Evolutionary conservation across 2,113 vertebrate genomes (phyloP).

Genomic region (Tautogolabrus adspersus): DNA sequence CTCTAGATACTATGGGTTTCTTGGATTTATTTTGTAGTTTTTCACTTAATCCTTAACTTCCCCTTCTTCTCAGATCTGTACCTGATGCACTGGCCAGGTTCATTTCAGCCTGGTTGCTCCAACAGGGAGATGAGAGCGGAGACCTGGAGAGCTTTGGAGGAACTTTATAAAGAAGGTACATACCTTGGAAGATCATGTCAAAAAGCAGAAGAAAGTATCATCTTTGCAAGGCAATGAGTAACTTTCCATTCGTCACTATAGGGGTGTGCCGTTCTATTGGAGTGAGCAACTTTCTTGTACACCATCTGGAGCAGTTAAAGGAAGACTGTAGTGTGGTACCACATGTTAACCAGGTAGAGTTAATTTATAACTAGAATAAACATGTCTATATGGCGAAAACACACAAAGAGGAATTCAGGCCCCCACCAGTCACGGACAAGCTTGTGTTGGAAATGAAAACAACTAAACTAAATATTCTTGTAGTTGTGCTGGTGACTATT

Average conservation of each 20-base stretch:
- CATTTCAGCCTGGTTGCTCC: slow-evolving; percentile 65
- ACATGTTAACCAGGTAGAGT: slow-evolving; percentile 84
- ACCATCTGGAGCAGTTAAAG: slow-evolving; percentile 86
- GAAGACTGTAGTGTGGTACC: slow-evolving; percentile 82
- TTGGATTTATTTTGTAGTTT: background rate
- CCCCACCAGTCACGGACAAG: background rate
- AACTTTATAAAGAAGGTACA: slow-evolving; percentile 82
- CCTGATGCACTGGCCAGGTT: slow-evolving; percentile 86
- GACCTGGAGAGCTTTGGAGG: slow-evolving; percentile 83
- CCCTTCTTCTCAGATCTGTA: slow-evolving; percentile 84
- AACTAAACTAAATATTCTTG: background rate
- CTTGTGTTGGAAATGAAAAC: background rate
- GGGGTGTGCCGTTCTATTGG: slow-evolving; percentile 85
- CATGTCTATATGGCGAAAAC: background rate
- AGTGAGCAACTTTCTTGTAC: slow-evolving; percentile 89
- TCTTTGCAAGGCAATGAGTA: background rate
- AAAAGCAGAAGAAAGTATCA: background rate
- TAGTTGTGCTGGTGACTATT: too few relatives aligned
- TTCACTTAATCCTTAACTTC: background rate
- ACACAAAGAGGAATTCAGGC: too few relatives aligned
- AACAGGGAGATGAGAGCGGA: slow-evolving; percentile 82
- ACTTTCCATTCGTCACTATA: slow-evolving; percentile 49
- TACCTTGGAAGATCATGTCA: background rate
- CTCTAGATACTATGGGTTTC: background rate
- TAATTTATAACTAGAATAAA: background rate